Base-by-base conservation (phyloP, 2,797 vertebrate genomes). In the Acanthurus leucopareius region DNA sequence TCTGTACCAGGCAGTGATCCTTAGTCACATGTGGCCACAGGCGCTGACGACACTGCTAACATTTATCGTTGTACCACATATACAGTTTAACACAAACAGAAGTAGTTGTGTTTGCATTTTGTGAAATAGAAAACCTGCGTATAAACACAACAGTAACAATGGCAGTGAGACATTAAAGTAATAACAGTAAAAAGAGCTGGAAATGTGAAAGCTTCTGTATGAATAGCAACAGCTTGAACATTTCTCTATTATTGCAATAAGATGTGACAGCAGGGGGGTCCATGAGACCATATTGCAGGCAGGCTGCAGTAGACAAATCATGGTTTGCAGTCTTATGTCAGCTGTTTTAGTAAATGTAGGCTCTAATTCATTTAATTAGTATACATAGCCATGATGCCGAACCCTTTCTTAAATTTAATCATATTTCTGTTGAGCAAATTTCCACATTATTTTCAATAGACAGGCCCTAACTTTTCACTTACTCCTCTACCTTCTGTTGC, bases 401-500 rank as follows among this genome's bases (percentile, higher is more conserved):
- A 65, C 25, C 45, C 5, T 35, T 35, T 7, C 32, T 6, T 35
- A 35, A 35, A 35, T 35, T 35, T 35, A 35, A 35, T 35, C 32
- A 35, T 35, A 35, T 35, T 35, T 35, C 32, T 35, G 7, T 35
- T 35, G 32, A 35, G 32, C 32, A 35, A 7, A 42, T 72, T 72
- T 16, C 10, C 40, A 42, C 40, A 4, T 56, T 35, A 28, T 75
- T 54, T 7, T 35, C 32, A 35, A 35, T 35, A 35, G 32, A 51
- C 25, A 38, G 53, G 19, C 38, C 17, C n/a, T 70, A 25, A 14
- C 67, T 32, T 48, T 49, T 28, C 28, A 7, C n/a, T 15, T 10
- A 10, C 19, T 49, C 61, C 19, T 32, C 28, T n/a, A 3, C 51
- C 48, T 35, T 74, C 48, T 73, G 62, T 58, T 73, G 45, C 60